Conservation (phyloP, 2,113 vertebrate genomes). For the Blennius ocellaris region DNA sequence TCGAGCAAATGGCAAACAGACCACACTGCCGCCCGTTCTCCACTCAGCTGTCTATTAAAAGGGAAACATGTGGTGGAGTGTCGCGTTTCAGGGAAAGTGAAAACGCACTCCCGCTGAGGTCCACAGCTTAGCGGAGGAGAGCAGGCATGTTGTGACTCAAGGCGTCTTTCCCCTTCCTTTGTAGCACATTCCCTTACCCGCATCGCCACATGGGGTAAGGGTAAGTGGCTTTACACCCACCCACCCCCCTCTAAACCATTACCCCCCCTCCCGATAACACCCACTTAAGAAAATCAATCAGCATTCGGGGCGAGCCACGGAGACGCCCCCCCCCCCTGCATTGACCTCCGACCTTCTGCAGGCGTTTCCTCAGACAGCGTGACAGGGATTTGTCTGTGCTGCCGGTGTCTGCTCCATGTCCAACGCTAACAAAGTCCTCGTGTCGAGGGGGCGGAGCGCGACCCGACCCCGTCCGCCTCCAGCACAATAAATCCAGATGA, state of each 20-base stretch:
- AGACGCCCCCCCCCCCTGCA: conserved; percentile 49
- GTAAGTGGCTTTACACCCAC: conserved; percentile 59
- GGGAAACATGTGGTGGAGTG: conserved; percentile 68
- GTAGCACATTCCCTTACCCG: conserved; percentile 34
- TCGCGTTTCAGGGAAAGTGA: conserved; percentile 73
- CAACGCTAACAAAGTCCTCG: conserved; percentile 66
- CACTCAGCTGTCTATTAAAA: conserved; percentile 70
- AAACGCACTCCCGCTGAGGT: conserved; percentile 50
- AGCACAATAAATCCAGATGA: conserved; percentile 67
- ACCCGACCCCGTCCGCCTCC: conserved; percentile 56
- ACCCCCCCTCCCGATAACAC: conserved; percentile 17
- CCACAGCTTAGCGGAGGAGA: conserved; percentile 29
- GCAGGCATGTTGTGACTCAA: conserved; percentile 45
- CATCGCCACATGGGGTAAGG: conserved; percentile 35
- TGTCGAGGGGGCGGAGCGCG: conserved; percentile 42
- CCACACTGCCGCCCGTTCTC: conserved; percentile 45
- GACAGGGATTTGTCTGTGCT: conserved; percentile 64
- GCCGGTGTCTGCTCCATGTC: conserved; percentile 64
- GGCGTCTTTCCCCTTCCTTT: conserved; percentile 19
- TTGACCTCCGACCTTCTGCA: conserved; percentile 65
- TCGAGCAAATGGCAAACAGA: conserved; percentile 49
- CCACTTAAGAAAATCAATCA: conserved; percentile 74
- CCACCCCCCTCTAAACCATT: neutral
- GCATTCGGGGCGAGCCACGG: conserved; percentile 63
- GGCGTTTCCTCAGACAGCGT: conserved; percentile 58